phyloP scores from a whole-genome alignment of 2,797 vertebrate genomes.

The Sarcophilus harrisii region DNA sequence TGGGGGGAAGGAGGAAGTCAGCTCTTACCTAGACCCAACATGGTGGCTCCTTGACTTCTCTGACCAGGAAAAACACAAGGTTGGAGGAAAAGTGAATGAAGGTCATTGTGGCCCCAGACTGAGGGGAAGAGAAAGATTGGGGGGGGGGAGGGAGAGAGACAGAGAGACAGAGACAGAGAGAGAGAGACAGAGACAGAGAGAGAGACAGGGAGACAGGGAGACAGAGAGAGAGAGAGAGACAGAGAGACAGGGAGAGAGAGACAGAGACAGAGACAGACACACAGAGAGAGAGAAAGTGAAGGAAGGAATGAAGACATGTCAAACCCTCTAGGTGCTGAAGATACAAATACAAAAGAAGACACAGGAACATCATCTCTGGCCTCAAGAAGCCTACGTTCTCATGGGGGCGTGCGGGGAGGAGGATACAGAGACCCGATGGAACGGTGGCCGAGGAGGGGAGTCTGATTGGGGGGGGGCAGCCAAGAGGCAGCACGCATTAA shows the following conservation, averaged over 20 bases:
- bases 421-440: neutral
- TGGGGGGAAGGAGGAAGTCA: neutral
- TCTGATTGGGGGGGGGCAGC: no score
- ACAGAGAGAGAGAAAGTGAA: no score
- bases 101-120: neutral
- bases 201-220: no score
- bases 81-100: neutral
- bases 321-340: no score
- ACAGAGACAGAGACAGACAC: no score
- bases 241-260: no score
- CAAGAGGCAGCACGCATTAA: no score
- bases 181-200: no score
- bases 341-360: neutral
- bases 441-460: neutral
- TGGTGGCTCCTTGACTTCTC: neutral
- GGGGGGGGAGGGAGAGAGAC: no score
- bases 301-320: no score
- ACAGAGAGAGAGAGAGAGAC: no score
- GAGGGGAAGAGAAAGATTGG: neutral
- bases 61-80: neutral
- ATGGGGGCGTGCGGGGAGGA: rapidly evolving
- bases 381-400: neutral
- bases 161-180: no score
- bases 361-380: neutral
- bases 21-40: neutral